Conservation (phyloP, 2,888 invertebrate species). For the Ptilodon capucinus region DNA sequence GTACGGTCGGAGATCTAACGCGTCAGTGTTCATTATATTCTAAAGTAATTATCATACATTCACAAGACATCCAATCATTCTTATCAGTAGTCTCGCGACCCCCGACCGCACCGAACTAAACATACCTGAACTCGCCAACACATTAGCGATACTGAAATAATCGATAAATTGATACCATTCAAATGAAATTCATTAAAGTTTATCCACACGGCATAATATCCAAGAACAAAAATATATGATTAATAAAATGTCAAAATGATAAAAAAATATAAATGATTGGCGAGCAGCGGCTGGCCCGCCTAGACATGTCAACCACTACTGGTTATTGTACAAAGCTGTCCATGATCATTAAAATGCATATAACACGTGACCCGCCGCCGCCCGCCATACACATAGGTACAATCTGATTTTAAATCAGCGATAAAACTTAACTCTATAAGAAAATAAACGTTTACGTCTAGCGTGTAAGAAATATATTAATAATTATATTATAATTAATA, state of each 20-base stretch:
- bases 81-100: neutral
- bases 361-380: constrained; percentile 9
- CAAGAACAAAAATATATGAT: constrained; percentile 23
- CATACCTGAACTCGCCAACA: neutral
- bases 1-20: constrained; percentile 1
- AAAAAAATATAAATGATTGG: constrained; percentile 36
- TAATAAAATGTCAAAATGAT: constrained; percentile 64
- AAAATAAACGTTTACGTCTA: constrained; percentile 62
- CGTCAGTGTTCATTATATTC: neutral
- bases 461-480: constrained; percentile 70
- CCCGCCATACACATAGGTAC: constrained; percentile 31
- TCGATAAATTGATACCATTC: neutral
- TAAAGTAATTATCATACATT: neutral
- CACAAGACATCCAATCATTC: neutral
- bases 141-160: neutral
- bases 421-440: constrained; percentile 63
- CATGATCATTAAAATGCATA: too few relatives aligned
- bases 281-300: neutral
- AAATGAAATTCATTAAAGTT: constrained; percentile 26
- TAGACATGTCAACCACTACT: neutral
- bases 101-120: neutral
- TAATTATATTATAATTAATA: constrained; percentile 31
- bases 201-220: constrained; percentile 23
- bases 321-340: too few relatives aligned
- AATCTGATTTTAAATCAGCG: constrained; percentile 72